These are phyloP conservation scores for Drosophila bipectinata DNA, from an alignment of 1,140 invertebrate species.

Conservation along the genomic window DNA sequence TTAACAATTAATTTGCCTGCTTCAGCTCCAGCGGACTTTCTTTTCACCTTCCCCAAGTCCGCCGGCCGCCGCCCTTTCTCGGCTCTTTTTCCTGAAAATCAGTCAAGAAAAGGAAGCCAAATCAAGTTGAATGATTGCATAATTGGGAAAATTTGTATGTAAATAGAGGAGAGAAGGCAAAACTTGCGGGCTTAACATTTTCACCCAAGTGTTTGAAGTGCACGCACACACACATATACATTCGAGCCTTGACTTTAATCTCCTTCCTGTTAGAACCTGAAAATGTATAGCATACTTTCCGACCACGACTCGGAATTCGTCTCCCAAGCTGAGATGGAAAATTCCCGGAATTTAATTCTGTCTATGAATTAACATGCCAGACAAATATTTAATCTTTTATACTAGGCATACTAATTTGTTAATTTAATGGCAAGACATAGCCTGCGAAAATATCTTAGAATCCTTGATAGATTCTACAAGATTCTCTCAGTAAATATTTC, in stretches of 20 bases:
- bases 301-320: conserved; percentile 21
- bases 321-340: conserved; percentile 11
- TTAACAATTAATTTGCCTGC: conserved; percentile 77
- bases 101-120: conserved; percentile 69
- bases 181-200: conserved; percentile 40
- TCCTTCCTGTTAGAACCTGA: background rate
- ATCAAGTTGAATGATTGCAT: conserved; percentile 62
- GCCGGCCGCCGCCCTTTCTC: too few species aligned
- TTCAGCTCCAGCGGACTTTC: conserved; percentile 7
- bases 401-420: background rate
- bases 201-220: conserved; percentile 38
- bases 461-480: background rate
- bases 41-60: background rate
- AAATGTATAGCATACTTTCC: conserved; percentile 43
- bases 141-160: conserved; percentile 57
- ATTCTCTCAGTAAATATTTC: background rate
- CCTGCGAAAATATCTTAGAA: background rate
- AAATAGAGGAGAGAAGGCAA: conserved; percentile 21
- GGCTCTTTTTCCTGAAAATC: conserved; percentile 47
- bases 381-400: background rate
- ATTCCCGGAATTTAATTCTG: conserved; percentile 17
- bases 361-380: background rate
- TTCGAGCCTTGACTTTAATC: background rate
- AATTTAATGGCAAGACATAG: background rate
- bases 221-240: background rate